These are phyloP conservation scores for Kryptopterus vitreolus DNA, from an alignment of 2,797 vertebrate species.

Conservation along the genomic window DNA sequence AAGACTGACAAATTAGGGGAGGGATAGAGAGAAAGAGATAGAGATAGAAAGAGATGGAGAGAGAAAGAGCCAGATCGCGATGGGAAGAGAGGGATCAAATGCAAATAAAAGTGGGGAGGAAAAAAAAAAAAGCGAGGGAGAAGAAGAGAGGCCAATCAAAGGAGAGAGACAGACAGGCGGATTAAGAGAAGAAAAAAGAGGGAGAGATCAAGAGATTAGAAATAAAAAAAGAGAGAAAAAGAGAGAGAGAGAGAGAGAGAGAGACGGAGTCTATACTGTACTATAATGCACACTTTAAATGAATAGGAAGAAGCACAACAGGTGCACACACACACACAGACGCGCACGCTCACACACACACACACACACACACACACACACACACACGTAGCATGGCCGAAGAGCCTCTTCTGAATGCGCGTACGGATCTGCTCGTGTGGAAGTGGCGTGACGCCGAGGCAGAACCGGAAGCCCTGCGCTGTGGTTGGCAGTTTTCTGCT, in stretches of 20 bases:
- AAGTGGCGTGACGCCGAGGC: neutral
- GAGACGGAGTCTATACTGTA: neutral
- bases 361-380: slow-evolving; percentile 12
- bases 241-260: neutral
- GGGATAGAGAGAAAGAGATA: neutral
- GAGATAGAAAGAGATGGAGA: neutral
- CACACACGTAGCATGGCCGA: neutral
- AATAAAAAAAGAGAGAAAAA: neutral
- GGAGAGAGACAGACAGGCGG: neutral
- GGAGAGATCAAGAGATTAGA: neutral
- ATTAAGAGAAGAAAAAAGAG: neutral
- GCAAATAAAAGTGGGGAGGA: neutral
- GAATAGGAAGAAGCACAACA: slow-evolving; percentile 25
- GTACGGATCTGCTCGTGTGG: slow-evolving; percentile 7
- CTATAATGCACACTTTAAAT: neutral
- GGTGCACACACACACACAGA: neutral
- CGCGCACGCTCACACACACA: slow-evolving; percentile 14
- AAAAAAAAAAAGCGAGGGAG: neutral
- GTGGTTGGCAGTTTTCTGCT: slow-evolving; percentile 41
- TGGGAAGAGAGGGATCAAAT: neutral
- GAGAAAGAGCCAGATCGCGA: neutral
- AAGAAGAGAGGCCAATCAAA: neutral
- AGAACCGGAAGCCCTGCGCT: slow-evolving; percentile 12
- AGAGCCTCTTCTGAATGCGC: slow-evolving; percentile 14
- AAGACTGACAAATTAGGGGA: neutral